phyloP scores from a whole-genome alignment of 2,797 vertebrate species.

The Euphonia xanthogaster region DNA sequence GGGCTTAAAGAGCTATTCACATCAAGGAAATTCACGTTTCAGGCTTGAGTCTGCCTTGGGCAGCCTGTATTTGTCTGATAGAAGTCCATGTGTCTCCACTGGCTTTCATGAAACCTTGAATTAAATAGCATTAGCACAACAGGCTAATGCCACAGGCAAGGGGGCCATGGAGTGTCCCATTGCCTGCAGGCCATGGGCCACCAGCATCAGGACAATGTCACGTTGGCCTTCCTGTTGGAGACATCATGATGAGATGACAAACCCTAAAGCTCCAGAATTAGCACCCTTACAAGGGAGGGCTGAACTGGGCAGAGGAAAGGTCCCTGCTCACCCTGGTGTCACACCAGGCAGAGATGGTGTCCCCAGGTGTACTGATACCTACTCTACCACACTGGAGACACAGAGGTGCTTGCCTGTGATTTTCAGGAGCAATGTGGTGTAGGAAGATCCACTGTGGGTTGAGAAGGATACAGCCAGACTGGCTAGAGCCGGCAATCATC shows the following conservation, averaged over 20 bases:
- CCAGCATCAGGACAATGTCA: neutral
- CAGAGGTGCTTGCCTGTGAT: neutral
- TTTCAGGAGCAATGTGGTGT: neutral
- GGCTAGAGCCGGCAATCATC: neutral
- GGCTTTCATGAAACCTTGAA: neutral
- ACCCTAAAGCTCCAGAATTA: neutral
- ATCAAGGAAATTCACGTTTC: neutral
- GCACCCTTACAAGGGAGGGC: neutral
- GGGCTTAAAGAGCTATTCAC: neutral
- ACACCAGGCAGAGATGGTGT: neutral
- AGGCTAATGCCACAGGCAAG: neutral
- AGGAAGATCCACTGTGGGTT: neutral
- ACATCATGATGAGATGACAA: neutral
- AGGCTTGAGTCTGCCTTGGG: rapidly evolving
- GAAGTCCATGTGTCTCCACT: neutral
- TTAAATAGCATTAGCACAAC: neutral
- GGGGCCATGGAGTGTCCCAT: neutral
- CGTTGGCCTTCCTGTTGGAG: neutral
- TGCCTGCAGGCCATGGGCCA: neutral
- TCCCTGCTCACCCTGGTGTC: neutral
- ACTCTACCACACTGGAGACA: neutral
- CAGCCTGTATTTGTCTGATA: neutral
- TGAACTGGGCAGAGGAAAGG: neutral
- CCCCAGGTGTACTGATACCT: neutral
- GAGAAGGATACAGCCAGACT: neutral